A percentile compares a stretch with the other conserved stretches of the same genome.
Evolutionary conservation across 1,140 invertebrate genomes (phyloP).

Genomic region (Hyles vespertilio): DNA sequence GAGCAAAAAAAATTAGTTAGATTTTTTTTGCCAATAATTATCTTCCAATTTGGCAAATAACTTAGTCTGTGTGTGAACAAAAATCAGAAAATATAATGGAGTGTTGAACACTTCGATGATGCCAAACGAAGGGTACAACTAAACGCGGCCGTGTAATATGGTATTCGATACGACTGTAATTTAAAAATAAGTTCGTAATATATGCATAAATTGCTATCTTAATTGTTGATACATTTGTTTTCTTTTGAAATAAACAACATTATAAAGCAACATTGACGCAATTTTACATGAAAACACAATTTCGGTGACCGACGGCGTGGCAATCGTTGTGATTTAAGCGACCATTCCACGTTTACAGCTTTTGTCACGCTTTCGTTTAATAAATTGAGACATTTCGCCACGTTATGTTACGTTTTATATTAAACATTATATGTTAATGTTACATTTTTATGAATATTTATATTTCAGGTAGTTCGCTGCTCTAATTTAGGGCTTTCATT

Average conservation of each 20-base stretch:
- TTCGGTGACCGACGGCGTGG: slow-evolving; percentile 37
- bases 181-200: too few species aligned
- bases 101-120: too few species aligned
- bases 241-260: slow-evolving; percentile 22
- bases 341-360: slow-evolving; percentile 47
- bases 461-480: not conserved
- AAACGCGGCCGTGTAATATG: too few species aligned
- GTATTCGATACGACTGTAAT: too few species aligned
- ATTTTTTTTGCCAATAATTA: too few species aligned
- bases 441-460: slow-evolving; percentile 19
- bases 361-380: slow-evolving; percentile 46
- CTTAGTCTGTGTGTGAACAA: too few species aligned
- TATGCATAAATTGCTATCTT: slow-evolving; percentile 17
- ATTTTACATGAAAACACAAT: slow-evolving; percentile 45
- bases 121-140: too few species aligned
- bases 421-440: slow-evolving; percentile 23
- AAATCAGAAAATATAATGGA: too few species aligned
- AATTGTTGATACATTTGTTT: slow-evolving; percentile 20
- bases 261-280: slow-evolving; percentile 33
- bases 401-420: slow-evolving; percentile 28
- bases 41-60: too few species aligned
- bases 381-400: slow-evolving; percentile 51
- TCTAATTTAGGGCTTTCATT: too few species aligned
- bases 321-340: slow-evolving; percentile 46
- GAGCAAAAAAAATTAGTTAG: too few species aligned